Evolutionary conservation across 2,113 vertebrate genomes (phyloP).

Genomic region (western clawed frog (Xenopus tropicalis)): UCB_Xtro_10.0 CM004444.2:55631501-55632000

Average conservation of each 20-base stretch:
- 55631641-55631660: conserved; percentile 49
- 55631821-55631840: background rate
- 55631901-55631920: no score
- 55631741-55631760: background rate
- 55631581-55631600: conserved; percentile 59
- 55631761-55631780: background rate
- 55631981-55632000: background rate
- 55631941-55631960: no score
- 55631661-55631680: conserved; percentile 52
- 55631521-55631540: conserved; percentile 53
- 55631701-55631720: background rate
- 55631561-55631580: conserved; percentile 50
- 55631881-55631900: no score
- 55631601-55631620: conserved; percentile 56
- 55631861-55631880: no score
- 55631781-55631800: background rate
- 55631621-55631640: conserved; percentile 49
- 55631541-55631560: conserved; percentile 52
- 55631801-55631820: background rate
- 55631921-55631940: no score
- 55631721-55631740: background rate
- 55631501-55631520: conserved; percentile 64
- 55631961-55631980: background rate
- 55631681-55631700: background rate
- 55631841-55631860: no score